phyloP scores from a whole-genome alignment of 2,797 vertebrate species.

The Melopsittacus undulatus region DNA sequence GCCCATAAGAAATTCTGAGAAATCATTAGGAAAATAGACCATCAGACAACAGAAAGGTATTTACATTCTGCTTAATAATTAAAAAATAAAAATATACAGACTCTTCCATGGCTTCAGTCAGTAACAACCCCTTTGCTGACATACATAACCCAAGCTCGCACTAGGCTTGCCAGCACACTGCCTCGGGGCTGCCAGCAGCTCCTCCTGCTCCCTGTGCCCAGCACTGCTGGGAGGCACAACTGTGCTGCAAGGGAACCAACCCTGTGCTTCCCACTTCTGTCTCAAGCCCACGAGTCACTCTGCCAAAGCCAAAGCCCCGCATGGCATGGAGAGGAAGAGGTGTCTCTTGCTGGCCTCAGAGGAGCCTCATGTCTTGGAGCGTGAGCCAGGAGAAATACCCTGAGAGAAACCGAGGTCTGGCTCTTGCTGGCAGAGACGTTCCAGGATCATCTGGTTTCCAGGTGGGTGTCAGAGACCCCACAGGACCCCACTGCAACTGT shows the following conservation, averaged over 20 bases:
- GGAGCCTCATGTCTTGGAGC: not conserved
- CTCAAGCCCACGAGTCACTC: not conserved
- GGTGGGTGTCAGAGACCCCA: not conserved
- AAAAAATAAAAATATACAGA: slow-evolving; percentile 65
- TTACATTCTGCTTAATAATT: slow-evolving; percentile 70
- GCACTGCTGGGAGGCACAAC: slow-evolving; percentile 55
- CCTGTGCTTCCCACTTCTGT: not conserved
- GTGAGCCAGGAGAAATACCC: slow-evolving; percentile 19
- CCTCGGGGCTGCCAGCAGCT: not conserved
- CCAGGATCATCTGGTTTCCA: not conserved
- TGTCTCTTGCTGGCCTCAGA: not conserved
- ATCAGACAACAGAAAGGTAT: slow-evolving; percentile 66
- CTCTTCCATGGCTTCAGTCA: slow-evolving; percentile 68
- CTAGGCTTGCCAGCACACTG: not conserved
- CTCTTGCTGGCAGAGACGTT: not conserved
- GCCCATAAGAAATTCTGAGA: slow-evolving; percentile 65
- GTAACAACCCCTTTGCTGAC: slow-evolving; percentile 32
- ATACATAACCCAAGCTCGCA: not conserved
- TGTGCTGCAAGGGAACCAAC: slow-evolving; percentile 28
- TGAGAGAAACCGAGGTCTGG: slow-evolving; percentile 49
- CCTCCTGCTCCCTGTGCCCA: slow-evolving; percentile 15
- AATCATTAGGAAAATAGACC: slow-evolving; percentile 76
- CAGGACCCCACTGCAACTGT: rapidly evolving
- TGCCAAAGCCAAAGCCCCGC: not conserved
- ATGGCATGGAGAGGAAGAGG: not conserved